Evolutionary conservation across 2,888 invertebrate genomes (phyloP).

Genomic region (Ametastegia equiseti): DNA sequence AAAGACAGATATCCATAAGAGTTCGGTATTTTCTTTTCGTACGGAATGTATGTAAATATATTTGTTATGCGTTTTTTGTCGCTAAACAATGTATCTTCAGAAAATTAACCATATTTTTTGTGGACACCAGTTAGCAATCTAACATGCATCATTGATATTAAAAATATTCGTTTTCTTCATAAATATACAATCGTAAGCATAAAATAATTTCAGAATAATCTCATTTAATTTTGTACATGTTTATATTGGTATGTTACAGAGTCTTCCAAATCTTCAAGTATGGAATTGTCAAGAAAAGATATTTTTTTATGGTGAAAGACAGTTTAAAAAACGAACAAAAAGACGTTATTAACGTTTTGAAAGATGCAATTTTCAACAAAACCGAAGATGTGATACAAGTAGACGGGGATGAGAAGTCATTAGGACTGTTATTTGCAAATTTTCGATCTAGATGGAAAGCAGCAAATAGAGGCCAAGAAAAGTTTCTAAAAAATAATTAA

Average conservation of each 20-base stretch:
- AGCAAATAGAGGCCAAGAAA: conserved; percentile 4
- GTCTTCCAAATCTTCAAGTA: conserved; percentile 12
- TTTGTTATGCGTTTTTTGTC: conserved; percentile 12
- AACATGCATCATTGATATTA: conserved; percentile 8
- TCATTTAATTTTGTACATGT: conserved; percentile 7
- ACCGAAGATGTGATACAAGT: conserved; percentile 7
- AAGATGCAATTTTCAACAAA: conserved; percentile 8
- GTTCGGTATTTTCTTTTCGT: conserved; percentile 7
- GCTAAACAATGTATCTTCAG: conserved; percentile 8
- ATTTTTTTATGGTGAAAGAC: conserved; percentile 12
- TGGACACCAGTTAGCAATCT: neutral
- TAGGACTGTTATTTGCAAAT: neutral
- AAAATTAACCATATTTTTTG: conserved; percentile 6
- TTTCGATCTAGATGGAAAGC: conserved; percentile 4
- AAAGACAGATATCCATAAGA: no score
- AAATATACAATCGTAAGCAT: conserved; percentile 7
- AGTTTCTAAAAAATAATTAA: neutral
- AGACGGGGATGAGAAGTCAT: conserved; percentile 3
- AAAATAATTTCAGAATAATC: conserved; percentile 12
- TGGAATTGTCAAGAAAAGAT: conserved; percentile 3
- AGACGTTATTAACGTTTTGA: conserved; percentile 12
- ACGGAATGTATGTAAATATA: conserved; percentile 6
- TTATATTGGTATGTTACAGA: conserved; percentile 7
- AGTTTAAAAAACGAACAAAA: conserved; percentile 1
- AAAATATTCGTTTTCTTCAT: conserved; percentile 7